Evolutionary conservation across 2,888 invertebrate species (phyloP).

Genomic region (Dromius quadrimaculatus): DNA sequence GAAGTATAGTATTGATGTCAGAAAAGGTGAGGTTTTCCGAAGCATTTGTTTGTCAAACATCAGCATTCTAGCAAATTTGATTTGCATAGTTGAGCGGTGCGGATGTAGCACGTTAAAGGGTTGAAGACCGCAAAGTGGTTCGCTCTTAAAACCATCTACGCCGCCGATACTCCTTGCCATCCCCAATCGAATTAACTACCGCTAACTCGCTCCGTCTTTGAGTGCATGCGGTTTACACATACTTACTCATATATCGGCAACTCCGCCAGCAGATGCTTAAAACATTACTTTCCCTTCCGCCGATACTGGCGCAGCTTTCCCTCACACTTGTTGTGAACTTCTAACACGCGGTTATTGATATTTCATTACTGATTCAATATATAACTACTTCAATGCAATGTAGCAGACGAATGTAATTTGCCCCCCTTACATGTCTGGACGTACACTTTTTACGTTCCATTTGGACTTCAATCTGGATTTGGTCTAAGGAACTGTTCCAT

Average conservation of each 20-base stretch:
- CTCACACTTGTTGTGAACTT: not conserved
- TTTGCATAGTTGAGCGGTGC: constrained; percentile 44
- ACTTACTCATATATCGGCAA: constrained; percentile 33
- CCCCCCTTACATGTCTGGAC: not conserved
- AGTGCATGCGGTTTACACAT: constrained; percentile 37
- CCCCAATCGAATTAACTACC: constrained; percentile 41
- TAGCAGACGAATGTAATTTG: not conserved
- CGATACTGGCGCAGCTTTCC: not conserved
- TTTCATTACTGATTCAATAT: not conserved
- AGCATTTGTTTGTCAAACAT: constrained; percentile 20
- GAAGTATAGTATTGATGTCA: constrained; percentile 1
- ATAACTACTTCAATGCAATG: no score
- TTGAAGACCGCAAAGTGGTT: constrained; percentile 48
- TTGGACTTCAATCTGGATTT: no score
- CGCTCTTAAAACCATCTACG: constrained; percentile 38
- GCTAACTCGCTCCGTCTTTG: constrained; percentile 23
- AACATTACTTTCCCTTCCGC: no score
- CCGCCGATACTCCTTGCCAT: not conserved
- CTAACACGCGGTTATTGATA: constrained; percentile 1
- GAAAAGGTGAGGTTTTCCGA: constrained; percentile 21
- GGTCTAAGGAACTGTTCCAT: no score
- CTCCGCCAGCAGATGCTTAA: constrained; percentile 1
- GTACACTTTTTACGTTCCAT: no score
- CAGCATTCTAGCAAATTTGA: constrained; percentile 36
- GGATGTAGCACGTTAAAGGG: constrained; percentile 18